Conservation (phyloP, 2,888 invertebrate species). For the Hipparchia sbordonii region DNA sequence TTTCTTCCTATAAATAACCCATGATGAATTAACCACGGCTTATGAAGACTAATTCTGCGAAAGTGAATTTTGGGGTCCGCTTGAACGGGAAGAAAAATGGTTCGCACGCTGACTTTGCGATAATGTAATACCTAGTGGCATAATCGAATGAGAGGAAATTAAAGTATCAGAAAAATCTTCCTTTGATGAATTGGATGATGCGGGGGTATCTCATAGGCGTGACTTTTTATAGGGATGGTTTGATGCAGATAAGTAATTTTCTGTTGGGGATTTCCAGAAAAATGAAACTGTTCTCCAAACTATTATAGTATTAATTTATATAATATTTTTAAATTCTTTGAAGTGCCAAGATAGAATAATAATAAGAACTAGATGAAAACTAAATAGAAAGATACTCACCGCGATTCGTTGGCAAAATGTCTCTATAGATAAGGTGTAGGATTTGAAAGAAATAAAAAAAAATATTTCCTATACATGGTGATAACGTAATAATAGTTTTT, state of each 20-base stretch:
- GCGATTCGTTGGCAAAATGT: too few species aligned
- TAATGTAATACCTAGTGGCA: slow-evolving; percentile 58
- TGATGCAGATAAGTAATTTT: neutral
- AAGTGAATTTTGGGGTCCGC: slow-evolving; percentile 70
- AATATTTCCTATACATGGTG: too few species aligned
- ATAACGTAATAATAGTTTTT: too few species aligned
- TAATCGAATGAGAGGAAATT: slow-evolving; percentile 72
- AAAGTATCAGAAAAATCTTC: slow-evolving; percentile 58
- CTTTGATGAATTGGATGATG: slow-evolving; percentile 52
- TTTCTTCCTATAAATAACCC: slow-evolving; percentile 43
- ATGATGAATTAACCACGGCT: slow-evolving; percentile 71
- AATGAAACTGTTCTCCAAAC: too few species aligned
- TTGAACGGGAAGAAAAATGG: slow-evolving; percentile 71
- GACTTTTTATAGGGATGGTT: slow-evolving; percentile 29
- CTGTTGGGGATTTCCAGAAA: too few species aligned
- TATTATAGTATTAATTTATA: too few species aligned
- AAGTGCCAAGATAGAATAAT: too few species aligned
- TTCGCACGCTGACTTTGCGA: slow-evolving; percentile 64
- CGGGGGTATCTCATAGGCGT: slow-evolving; percentile 40
- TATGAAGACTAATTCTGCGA: slow-evolving; percentile 63
- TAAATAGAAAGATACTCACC: too few species aligned
- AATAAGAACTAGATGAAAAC: too few species aligned
- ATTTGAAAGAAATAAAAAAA: too few species aligned
- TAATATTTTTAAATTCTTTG: too few species aligned
- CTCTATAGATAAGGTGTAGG: too few species aligned